A percentile compares a stretch with the other conserved stretches of the same genome.
Evolutionary conservation across 2,888 invertebrate genomes (phyloP).

Genomic region (Philaethria dido): DNA sequence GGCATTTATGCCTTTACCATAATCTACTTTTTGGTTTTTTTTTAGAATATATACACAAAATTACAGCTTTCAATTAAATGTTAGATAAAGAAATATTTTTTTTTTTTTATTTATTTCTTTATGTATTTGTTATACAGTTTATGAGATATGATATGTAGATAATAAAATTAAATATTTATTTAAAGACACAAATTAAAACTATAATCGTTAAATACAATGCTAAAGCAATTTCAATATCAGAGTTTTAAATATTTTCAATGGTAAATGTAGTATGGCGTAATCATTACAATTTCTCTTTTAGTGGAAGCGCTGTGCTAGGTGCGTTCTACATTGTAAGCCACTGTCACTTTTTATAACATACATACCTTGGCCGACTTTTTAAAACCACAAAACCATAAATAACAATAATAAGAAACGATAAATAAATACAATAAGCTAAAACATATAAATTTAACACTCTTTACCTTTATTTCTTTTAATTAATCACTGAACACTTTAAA

Average conservation of each 20-base stretch:
- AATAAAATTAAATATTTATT: too few relatives aligned
- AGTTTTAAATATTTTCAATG: neutral
- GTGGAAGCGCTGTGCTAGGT: neutral
- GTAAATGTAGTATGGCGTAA: neutral
- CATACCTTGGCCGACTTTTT: neutral
- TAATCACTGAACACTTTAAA: conserved; percentile 4
- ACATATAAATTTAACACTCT: neutral
- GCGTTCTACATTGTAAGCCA: neutral
- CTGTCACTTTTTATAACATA: conserved; percentile 15
- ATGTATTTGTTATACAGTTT: too few relatives aligned
- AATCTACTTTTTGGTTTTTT: too few relatives aligned
- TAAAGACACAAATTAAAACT: too few relatives aligned
- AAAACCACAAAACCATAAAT: neutral
- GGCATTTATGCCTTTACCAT: too few relatives aligned
- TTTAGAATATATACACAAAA: too few relatives aligned
- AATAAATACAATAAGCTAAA: neutral
- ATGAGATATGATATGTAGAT: too few relatives aligned
- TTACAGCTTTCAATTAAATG: too few relatives aligned
- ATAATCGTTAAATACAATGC: too few relatives aligned
- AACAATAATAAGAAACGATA: neutral
- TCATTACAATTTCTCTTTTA: conserved; percentile 16
- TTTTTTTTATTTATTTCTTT: too few relatives aligned
- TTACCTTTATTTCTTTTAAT: conserved; percentile 4
- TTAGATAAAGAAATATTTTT: too few relatives aligned
- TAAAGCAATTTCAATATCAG: neutral